Evolutionary conservation across 2,888 invertebrate genomes (phyloP).

Genomic region (Craniophora ligustri): DNA sequence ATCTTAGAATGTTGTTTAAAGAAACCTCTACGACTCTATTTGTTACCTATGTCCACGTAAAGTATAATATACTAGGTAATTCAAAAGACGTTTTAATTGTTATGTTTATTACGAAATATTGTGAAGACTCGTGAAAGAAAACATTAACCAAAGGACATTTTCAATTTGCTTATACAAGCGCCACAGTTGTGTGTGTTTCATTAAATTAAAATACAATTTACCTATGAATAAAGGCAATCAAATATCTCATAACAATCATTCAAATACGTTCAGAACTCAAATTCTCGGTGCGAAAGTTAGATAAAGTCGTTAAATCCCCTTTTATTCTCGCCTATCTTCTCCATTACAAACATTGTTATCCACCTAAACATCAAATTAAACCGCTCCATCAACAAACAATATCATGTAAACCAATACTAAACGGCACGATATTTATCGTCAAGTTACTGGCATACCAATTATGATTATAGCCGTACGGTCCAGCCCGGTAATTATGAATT

Average conservation of each 20-base stretch:
- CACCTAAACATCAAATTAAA: constrained; percentile 34
- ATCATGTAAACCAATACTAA: constrained; percentile 53
- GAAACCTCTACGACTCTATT: constrained; percentile 5
- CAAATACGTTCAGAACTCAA: neutral
- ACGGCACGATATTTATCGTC: constrained; percentile 52
- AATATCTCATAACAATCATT: neutral
- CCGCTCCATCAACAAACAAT: constrained; percentile 30
- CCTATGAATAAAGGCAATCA: no score
- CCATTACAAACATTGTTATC: neutral
- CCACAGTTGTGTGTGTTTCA: no score
- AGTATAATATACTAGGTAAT: no score
- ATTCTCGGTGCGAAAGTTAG: neutral
- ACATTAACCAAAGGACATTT: no score
- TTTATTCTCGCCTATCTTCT: neutral
- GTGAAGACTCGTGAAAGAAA: no score
- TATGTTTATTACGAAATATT: constrained; percentile 50
- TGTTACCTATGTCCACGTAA: constrained; percentile 7
- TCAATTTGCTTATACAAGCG: no score
- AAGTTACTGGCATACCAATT: constrained; percentile 61
- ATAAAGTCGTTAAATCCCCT: neutral
- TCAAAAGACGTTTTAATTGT: constrained; percentile 45
- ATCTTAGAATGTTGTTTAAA: constrained; percentile 12
- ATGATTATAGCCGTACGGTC: constrained; percentile 64
- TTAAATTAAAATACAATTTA: no score
- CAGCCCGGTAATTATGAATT: constrained; percentile 72